A percentile compares a stretch with the other conserved stretches of the same genome.
phyloP scores from a whole-genome alignment of 1,140 invertebrate genomes.

The Ruditapes philippinarum region DNA sequence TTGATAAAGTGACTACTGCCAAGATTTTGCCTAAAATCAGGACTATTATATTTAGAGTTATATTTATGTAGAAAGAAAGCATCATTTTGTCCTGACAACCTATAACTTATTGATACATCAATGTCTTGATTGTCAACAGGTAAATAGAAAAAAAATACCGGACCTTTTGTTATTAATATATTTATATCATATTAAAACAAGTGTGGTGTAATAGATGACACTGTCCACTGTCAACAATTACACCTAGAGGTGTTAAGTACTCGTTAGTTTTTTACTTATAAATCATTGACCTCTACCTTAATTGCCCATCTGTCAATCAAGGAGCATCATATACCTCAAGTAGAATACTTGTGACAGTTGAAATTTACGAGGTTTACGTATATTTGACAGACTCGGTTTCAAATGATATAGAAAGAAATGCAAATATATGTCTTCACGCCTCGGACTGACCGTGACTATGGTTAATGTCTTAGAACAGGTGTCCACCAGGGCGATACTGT shows the following conservation, averaged over 20 bases:
- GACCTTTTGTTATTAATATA: too few species aligned
- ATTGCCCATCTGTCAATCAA: slow-evolving; percentile 40
- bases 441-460: not conserved
- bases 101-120: too few species aligned
- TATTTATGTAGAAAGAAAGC: too few species aligned
- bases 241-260: slow-evolving; percentile 40
- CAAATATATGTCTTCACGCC: not conserved
- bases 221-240: slow-evolving; percentile 4
- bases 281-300: slow-evolving; percentile 40
- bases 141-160: too few species aligned
- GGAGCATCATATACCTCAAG: slow-evolving; percentile 14
- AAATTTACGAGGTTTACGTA: slow-evolving; percentile 11
- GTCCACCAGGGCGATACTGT: not conserved
- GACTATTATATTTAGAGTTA: too few species aligned
- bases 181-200: slow-evolving; percentile 10
- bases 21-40: too few species aligned
- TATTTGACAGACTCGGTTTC: not conserved
- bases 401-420: not conserved
- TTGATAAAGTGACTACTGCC: too few species aligned
- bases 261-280: slow-evolving; percentile 38
- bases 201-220: slow-evolving; percentile 23
- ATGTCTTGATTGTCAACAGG: too few species aligned
- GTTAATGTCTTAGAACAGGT: not conserved
- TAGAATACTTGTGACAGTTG: slow-evolving; percentile 12
- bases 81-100: too few species aligned